Base-by-base conservation (phyloP, 2,888 invertebrate species). In the Phalangium opilio region DNA sequence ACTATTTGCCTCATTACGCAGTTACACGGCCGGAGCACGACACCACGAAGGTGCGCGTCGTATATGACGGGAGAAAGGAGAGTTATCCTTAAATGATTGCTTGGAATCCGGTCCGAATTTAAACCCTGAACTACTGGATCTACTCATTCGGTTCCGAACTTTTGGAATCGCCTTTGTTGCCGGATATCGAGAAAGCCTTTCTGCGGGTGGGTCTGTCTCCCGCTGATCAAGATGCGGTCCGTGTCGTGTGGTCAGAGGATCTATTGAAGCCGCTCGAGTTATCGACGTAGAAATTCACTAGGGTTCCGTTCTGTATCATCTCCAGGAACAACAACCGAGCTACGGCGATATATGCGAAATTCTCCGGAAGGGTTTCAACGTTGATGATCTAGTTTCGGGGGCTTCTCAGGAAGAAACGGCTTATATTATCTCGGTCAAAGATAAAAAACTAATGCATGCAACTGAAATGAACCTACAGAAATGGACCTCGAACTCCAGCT, bases 131-230 rank as follows among this genome's bases (percentile, higher is more conserved):
- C 27, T 49, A 39, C 32, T 42, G 1, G 32, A 10, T 11, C 42
- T 38, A 12, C 39, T 49, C 15, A 21, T 43, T 8, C n/a, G 17
- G 10, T 44, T 50, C 11, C 19, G 44, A 40, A 62, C 32, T 11
- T 32, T 50, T 35, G 38, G 35, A 39, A 12, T 47, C 3, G 50
- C 50, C 5, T 35, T 51, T 39, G 45, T 32, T n/a, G 14, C 41
- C 40, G 19, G 48, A 51, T 34, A 43, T 48, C 11, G 42, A 50
- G 17, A 21, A 52, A 11, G 44, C 48, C 8, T 51, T 48, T 43
- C 35, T 43, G 20, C 36, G 43, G 34, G 20, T 49, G 34, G 49
- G 27, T 3, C 32, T 49, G 1, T 34, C 39, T 11, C 20, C 42
- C n/a, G 43, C 45, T 36, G 48, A 45, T 11, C 3, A 40, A 19